A percentile compares a stretch with the other conserved stretches of the same genome.
Evolutionary conservation across 2,113 vertebrate genomes (phyloP).

Genomic region (Marmota monax): DNA sequence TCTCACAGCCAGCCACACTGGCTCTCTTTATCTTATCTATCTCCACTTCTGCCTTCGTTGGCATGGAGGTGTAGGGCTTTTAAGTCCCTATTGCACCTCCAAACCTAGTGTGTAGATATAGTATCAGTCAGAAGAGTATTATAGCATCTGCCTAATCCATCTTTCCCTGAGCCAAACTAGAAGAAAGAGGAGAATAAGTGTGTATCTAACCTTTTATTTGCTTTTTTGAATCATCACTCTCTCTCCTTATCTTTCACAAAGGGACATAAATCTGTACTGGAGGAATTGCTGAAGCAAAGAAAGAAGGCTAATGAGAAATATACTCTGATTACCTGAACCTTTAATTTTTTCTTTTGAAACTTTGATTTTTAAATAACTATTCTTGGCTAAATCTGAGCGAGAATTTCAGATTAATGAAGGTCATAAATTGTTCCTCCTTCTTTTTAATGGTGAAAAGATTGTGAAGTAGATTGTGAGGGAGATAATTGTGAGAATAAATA

Average conservation of each 20-base stretch:
- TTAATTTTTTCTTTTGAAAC: constrained; percentile 25
- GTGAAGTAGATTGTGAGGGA: constrained; percentile 9
- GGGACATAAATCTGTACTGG: not conserved
- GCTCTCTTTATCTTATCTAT: not conserved
- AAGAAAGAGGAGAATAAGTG: not conserved
- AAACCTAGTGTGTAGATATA: not conserved
- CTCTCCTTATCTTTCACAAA: not conserved
- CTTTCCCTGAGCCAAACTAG: not conserved
- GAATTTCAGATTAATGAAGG: constrained; percentile 37
- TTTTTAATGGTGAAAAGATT: constrained; percentile 19
- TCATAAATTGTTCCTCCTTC: constrained; percentile 13
- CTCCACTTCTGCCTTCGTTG: not conserved
- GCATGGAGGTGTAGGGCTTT: not conserved
- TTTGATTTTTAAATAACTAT: constrained; percentile 40
- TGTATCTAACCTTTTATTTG: not conserved
- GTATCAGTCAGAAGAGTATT: not conserved
- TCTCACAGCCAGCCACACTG: not conserved
- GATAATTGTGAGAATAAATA: not conserved
- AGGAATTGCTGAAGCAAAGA: constrained; percentile 39
- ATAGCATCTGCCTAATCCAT: not conserved
- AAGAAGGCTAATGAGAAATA: not conserved
- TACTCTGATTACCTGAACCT: not conserved
- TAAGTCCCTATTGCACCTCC: not conserved
- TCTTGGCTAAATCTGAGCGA: not conserved
- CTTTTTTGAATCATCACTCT: not conserved